Base-by-base conservation (phyloP, 2,888 invertebrate species). In the Lochmaea capreae region DNA sequence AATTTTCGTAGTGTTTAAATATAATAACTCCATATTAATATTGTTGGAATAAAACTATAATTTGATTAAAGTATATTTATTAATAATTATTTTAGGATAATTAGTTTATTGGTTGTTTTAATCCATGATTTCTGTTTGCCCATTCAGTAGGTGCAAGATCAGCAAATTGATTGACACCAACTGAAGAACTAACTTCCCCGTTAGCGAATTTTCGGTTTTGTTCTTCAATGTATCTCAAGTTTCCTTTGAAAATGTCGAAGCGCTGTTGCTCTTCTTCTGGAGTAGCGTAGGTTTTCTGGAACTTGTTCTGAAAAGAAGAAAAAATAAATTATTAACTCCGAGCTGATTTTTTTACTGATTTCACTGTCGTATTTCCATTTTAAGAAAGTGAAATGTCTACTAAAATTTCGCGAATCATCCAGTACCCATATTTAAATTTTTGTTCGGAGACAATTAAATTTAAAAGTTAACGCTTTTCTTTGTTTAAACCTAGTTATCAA, bases 161-260 rank as follows among this genome's bases (percentile, higher is more conserved):
- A 11, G 70, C 62, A 42, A 73, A 73, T 49, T 73, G 65, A 33
- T 73, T 73, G 42, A 73, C 39, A 39, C 66, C 73, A 58, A 69
- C 65, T n/a, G 26, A 49, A 10, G 49, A 70, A 22, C 66, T 54
- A 9, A 63, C 63, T 63, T 70, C 70, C 10, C 70, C 70, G 12
- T 18, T 52, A 2, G 16, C 57, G 43, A 26, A 62, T 42, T 70
- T 70, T n/a, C 16, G 22, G 42, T 70, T 62, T 33, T 62, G 43
- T 39, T 70, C 63, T 63, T 63, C 57, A 42, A 70, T 59, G 39
- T 54, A 59, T 42, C 57, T 52, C 54, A 70, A 57, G 39, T 61
- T 63, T 3, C 11, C 33, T 22, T 70, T 63, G 43, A 70, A 70
- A 8, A 26, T 54, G 10, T 49, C 22, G 57, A 70, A 70, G 14